These are phyloP conservation scores for Agapornis canus DNA, from an alignment of 2,797 vertebrate genomes.

Conservation along the genomic window DNA sequence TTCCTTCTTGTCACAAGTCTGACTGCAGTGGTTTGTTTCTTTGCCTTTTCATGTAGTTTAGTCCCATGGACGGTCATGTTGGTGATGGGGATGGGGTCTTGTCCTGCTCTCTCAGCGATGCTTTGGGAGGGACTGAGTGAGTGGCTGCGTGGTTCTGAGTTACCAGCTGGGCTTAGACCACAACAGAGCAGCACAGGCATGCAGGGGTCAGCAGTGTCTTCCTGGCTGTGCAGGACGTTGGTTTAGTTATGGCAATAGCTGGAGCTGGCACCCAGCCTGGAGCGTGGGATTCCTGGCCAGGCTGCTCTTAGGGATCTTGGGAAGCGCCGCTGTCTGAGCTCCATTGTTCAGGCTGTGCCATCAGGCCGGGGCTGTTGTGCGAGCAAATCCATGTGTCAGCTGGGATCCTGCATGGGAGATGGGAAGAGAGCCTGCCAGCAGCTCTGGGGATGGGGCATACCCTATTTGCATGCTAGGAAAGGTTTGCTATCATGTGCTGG, in stretches of 20 bases:
- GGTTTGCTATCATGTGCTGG: background rate
- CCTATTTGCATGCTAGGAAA: background rate
- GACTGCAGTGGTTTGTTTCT: background rate
- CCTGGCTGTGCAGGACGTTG: background rate
- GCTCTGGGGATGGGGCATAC: background rate
- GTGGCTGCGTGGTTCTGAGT: background rate
- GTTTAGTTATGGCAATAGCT: background rate
- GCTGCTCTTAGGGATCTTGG: accelerated
- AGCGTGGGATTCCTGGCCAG: accelerated
- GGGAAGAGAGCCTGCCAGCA: background rate
- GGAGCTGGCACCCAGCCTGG: background rate
- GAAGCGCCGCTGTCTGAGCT: background rate
- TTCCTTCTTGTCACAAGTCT: background rate
- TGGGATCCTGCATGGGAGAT: background rate
- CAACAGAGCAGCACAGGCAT: background rate
- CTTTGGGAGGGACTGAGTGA: background rate
- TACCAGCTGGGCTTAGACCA: background rate
- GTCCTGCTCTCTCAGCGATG: background rate
- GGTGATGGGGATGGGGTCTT: background rate
- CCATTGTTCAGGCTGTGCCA: accelerated
- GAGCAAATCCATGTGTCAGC: background rate
- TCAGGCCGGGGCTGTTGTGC: background rate
- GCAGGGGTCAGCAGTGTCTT: background rate
- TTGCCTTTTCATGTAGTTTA: background rate
- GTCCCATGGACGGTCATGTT: accelerated